Conservation (phyloP, 2,888 invertebrate species). For the Torymus auratus region DNA sequence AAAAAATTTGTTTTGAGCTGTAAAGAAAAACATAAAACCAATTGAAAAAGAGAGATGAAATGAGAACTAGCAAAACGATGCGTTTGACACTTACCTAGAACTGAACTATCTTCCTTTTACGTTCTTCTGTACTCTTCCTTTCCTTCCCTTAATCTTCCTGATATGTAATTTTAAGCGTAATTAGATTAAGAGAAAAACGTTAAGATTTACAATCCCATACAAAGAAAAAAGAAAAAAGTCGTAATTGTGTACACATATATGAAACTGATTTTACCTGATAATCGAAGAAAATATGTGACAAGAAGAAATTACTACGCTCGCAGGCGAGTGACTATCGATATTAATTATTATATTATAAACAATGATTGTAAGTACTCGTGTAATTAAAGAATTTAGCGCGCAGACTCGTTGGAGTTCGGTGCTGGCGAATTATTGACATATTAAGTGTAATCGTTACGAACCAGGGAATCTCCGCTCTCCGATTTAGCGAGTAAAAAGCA, state of each 20-base stretch:
- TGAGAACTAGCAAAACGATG: not conserved
- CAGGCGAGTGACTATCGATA: constrained; percentile 74
- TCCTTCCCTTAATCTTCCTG: not conserved
- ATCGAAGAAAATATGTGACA: constrained; percentile 46
- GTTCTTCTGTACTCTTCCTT: constrained; percentile 12
- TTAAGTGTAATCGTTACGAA: constrained; percentile 17
- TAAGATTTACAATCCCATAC: constrained; percentile 14
- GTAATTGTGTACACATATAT: constrained; percentile 60
- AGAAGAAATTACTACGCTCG: constrained; percentile 70
- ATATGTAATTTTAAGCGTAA: constrained; percentile 16
- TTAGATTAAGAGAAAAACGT: constrained; percentile 8
- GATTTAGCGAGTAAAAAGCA: constrained; percentile 8
- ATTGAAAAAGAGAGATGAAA: not conserved
- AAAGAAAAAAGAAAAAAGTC: constrained; percentile 45
- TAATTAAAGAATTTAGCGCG: constrained; percentile 44
- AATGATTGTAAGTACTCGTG: constrained; percentile 56
- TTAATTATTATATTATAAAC: constrained; percentile 63
- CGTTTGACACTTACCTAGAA: not conserved
- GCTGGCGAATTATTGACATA: constrained; percentile 31
- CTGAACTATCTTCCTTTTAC: not conserved
- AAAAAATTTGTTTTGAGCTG: constrained; percentile 11
- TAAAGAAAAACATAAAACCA: not conserved
- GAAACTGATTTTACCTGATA: too few relatives aligned
- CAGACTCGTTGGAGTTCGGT: constrained; percentile 45
- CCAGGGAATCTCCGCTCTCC: not conserved